These are phyloP conservation scores for Gorsachius magnificus DNA, from an alignment of 2,797 vertebrate species.

Conservation along the genomic window DNA sequence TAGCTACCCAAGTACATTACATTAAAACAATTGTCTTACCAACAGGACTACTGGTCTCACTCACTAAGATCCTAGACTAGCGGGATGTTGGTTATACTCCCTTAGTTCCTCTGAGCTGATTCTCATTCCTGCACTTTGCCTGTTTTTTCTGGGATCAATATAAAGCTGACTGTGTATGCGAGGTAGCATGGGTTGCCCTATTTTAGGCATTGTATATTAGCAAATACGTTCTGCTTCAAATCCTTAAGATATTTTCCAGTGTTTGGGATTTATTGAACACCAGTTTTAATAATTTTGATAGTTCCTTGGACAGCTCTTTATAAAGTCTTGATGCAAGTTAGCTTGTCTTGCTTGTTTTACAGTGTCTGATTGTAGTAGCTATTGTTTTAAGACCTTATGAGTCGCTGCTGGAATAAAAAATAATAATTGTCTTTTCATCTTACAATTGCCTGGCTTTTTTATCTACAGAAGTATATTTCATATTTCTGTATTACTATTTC, in stretches of 20 bases:
- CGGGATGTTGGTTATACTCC: background rate
- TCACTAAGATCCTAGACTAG: background rate
- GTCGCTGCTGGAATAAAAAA: background rate
- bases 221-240: background rate
- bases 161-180: background rate
- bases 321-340: background rate
- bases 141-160: background rate
- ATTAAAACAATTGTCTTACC: background rate
- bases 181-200: background rate
- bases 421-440: background rate
- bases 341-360: background rate
- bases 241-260: background rate
- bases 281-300: background rate
- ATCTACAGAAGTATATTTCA: background rate
- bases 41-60: background rate
- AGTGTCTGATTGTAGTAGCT: background rate
- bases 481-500: background rate
- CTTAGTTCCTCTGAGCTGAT: background rate
- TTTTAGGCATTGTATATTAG: background rate
- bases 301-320: background rate
- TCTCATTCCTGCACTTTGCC: background rate
- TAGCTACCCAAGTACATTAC: background rate
- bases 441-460: background rate
- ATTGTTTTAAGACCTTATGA: background rate
- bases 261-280: background rate